Base-by-base conservation (phyloP, 2,888 invertebrate genomes). In the Abrostola tripartita region DNA sequence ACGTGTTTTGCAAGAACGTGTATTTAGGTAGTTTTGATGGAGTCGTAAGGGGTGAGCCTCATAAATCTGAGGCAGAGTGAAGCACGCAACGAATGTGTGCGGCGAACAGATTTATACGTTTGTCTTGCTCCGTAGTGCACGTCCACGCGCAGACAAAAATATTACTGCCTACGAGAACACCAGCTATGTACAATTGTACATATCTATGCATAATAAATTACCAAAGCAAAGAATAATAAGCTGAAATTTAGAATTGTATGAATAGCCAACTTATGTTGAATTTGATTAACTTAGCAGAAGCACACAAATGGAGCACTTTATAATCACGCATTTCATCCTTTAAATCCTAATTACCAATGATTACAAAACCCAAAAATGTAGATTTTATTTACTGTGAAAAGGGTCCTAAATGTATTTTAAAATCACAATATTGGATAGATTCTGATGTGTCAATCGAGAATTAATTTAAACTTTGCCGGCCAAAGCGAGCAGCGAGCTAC, bases 391-490 rank as follows among this genome's bases (percentile, higher is more conserved):
- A 81, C 81, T 83, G 79, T 80, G 81, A 81, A 85, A 86, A 84
- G 80, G 82, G 77, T 81, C 78, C 81, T 79, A 76, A 77, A 85
- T 85, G 86, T 84, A 84, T 87, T 91, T 88, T 86, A 88, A 91
- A 92, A 92, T 90, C 89, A 88, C 84, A 85, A 84, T 85, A 85
- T 85, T 82, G 87, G 84, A 85, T 85, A 85, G 88, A 89, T 88
- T 88, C 83, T 88, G 88, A 90, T 91, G 88, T 92, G 91, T 91
- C 93, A 92, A 93, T 92, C 87, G 87, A 86, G 89, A 93, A 92
- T 92, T 93, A 92, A 93, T 93, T 93, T 92, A 92, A 93, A 93
- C 90, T 93, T 93, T 89, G 87, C 89, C 87, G 85, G 86, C 84
- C 88, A 90, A 92, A 92, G 88, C 89, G 90, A 92, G 85, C 90